Conservation (phyloP, 2,888 invertebrate genomes). For the Chalcosyrphus nemorum region DNA sequence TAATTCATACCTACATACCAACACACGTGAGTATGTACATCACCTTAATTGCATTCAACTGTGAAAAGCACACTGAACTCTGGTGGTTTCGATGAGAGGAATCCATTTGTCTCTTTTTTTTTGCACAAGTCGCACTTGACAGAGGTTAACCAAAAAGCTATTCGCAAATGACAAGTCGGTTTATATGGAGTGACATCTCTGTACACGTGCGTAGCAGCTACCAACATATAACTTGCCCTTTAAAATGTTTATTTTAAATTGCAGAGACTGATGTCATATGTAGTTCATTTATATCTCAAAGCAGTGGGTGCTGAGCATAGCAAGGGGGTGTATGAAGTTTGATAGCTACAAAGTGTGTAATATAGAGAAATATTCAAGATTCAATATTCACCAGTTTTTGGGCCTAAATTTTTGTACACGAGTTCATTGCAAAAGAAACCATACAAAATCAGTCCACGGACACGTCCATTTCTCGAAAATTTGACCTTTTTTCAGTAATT, state of each 20-base stretch:
- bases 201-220: background rate
- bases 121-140: conserved; percentile 19
- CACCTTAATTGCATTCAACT: background rate
- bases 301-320: background rate
- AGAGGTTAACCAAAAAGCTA: conserved; percentile 54
- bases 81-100: conserved; percentile 3
- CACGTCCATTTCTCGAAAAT: too few species aligned
- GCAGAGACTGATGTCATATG: background rate
- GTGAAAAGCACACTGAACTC: background rate
- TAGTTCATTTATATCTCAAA: background rate
- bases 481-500: too few species aligned
- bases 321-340: too few species aligned
- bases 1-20: conserved; percentile 14
- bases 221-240: background rate
- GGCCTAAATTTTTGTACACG: too few species aligned
- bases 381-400: too few species aligned
- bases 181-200: conserved; percentile 24
- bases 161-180: conserved; percentile 46
- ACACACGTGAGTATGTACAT: background rate
- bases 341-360: too few species aligned
- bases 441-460: too few species aligned
- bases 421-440: too few species aligned
- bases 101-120: conserved; percentile 13
- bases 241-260: conserved; percentile 39
- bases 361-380: too few species aligned